These are phyloP conservation scores for Rhynchotus rufescens DNA, from an alignment of 2,797 vertebrate genomes.

Conservation along the genomic window DNA sequence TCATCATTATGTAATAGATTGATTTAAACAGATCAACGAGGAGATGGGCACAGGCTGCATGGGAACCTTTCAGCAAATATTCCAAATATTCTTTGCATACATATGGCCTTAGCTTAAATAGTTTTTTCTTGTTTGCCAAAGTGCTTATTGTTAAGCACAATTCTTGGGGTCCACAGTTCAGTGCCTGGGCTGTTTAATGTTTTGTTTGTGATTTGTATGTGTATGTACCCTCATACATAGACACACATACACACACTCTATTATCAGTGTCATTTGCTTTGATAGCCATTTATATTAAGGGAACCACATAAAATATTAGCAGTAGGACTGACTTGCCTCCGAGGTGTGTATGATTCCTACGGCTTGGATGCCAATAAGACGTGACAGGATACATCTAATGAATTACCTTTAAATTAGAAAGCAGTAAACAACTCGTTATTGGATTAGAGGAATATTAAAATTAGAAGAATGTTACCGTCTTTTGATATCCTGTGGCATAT, in stretches of 20 bases:
- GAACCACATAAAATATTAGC: neutral
- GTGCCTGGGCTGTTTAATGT: neutral
- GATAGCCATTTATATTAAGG: neutral
- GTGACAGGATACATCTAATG: slow-evolving; percentile 61
- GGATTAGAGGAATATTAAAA: slow-evolving; percentile 71
- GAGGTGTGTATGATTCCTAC: neutral
- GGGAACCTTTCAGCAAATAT: neutral
- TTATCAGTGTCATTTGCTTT: neutral
- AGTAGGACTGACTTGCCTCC: neutral
- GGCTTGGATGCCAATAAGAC: slow-evolving; percentile 23
- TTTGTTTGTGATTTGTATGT: neutral
- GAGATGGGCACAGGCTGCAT: neutral
- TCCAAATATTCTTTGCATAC: neutral
- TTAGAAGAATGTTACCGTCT: slow-evolving; percentile 28
- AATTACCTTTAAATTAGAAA: slow-evolving; percentile 75
- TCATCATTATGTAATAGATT: neutral
- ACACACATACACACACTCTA: neutral
- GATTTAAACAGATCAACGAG: neutral
- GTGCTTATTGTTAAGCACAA: neutral
- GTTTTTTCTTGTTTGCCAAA: neutral
- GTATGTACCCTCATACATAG: fast-evolving
- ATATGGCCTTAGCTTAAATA: neutral
- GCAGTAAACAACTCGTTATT: slow-evolving; percentile 67
- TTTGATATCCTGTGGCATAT: slow-evolving; percentile 61
- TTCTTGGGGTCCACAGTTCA: neutral